Conservation (phyloP, 2,113 vertebrate species). For the Motacilla tschutschensis region DNA sequence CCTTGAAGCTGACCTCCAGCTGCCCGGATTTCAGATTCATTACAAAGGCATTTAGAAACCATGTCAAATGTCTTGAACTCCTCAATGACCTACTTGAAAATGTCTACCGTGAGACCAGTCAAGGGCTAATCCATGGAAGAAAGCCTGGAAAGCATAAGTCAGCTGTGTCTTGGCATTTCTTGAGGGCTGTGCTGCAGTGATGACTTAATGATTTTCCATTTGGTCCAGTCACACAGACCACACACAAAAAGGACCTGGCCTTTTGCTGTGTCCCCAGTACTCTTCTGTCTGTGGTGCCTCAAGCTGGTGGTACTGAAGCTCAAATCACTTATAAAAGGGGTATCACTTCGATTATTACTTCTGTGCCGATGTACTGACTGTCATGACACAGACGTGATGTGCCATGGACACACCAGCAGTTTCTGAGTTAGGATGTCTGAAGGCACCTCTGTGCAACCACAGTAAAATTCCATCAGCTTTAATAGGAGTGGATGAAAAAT, state of each 20-base stretch:
- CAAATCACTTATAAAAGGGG: neutral
- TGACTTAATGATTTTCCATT: neutral
- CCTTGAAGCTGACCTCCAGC: slow-evolving; percentile 23
- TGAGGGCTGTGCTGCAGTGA: neutral
- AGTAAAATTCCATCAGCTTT: neutral
- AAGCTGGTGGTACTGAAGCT: neutral
- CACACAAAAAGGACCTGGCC: neutral
- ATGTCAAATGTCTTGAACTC: slow-evolving; percentile 17
- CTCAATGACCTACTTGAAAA: neutral
- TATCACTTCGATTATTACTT: neutral
- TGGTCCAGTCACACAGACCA: neutral
- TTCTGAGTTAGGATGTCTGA: neutral
- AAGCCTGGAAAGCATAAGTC: neutral
- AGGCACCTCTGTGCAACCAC: neutral
- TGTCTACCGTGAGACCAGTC: neutral
- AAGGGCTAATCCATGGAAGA: neutral
- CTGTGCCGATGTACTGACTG: neutral
- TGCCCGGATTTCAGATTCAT: neutral
- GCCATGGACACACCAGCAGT: neutral
- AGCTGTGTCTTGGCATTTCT: neutral
- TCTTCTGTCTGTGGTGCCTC: neutral
- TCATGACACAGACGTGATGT: neutral
- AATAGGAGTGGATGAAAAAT: neutral
- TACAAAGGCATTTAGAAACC: slow-evolving; percentile 19
- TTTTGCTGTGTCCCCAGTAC: neutral